Evolutionary conservation across 2,113 vertebrate genomes (phyloP).

Genomic region (Nycticorax nycticorax): DNA sequence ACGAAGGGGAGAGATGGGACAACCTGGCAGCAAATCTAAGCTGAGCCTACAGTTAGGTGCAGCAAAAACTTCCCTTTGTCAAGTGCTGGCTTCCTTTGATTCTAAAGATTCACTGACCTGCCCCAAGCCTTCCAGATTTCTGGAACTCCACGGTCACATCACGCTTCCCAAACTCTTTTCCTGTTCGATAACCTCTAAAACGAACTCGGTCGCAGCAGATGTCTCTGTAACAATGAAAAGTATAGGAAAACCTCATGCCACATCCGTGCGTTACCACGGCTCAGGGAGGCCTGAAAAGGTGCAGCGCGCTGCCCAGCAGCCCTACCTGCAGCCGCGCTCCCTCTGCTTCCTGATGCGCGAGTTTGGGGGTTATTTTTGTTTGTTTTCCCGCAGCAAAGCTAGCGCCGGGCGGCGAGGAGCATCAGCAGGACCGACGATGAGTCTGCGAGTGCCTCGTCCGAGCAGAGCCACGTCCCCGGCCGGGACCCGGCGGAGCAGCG

Average conservation of each 20-base stretch:
- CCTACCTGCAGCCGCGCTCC: background rate
- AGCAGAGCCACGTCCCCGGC: background rate
- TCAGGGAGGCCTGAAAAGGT: rapidly evolving
- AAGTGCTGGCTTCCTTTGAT: rapidly evolving
- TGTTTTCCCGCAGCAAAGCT: background rate
- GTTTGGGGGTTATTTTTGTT: background rate
- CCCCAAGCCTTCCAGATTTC: background rate
- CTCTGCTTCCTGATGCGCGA: background rate
- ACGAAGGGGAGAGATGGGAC: background rate
- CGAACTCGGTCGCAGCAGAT: rapidly evolving
- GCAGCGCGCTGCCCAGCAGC: rapidly evolving
- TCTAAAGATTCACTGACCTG: background rate
- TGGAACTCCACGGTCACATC: background rate
- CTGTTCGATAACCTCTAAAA: rapidly evolving
- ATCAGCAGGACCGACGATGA: background rate
- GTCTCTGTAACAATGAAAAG: background rate
- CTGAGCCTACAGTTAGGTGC: rapidly evolving
- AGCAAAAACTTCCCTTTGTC: rapidly evolving
- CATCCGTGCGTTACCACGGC: rapidly evolving
- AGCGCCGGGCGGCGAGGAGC: background rate
- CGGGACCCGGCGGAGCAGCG: background rate
- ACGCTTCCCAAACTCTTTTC: background rate
- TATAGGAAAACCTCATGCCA: rapidly evolving
- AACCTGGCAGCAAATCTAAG: background rate
- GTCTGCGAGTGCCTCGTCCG: background rate